These are phyloP conservation scores for Halcyon chelicuti DNA, from an alignment of 2,797 vertebrate species.

Conservation along the genomic window DNA sequence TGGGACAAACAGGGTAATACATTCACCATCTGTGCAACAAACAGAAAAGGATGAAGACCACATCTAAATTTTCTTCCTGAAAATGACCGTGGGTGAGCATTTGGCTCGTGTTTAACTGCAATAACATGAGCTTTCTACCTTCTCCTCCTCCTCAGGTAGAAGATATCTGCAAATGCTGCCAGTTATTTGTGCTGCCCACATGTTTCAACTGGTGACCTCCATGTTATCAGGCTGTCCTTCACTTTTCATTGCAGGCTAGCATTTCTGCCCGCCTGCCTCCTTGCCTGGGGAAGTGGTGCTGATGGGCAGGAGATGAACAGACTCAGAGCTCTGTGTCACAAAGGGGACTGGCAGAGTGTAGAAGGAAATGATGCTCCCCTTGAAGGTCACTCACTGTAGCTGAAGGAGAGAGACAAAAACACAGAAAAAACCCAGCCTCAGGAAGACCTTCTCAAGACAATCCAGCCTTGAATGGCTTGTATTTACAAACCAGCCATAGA, in stretches of 20 bases:
- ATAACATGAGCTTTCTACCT: neutral
- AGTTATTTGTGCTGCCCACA: neutral
- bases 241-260: accelerated
- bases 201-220: accelerated
- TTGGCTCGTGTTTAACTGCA: neutral
- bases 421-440: neutral
- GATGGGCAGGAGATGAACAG: neutral
- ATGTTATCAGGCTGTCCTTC: neutral
- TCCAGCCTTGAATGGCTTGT: neutral
- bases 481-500: neutral
- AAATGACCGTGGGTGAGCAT: neutral
- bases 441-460: neutral
- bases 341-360: neutral
- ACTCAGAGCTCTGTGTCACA: accelerated
- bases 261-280: neutral
- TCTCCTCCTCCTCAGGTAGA: neutral
- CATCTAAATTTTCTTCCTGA: slow-evolving; percentile 14
- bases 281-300: too few relatives aligned
- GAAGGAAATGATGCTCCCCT: accelerated
- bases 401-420: neutral
- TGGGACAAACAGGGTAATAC: neutral
- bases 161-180: neutral
- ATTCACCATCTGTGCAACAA: slow-evolving; percentile 12
- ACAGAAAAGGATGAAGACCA: slow-evolving; percentile 20
- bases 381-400: neutral